phyloP scores from a whole-genome alignment of 2,888 invertebrate species.

The Netelia virgata region DNA sequence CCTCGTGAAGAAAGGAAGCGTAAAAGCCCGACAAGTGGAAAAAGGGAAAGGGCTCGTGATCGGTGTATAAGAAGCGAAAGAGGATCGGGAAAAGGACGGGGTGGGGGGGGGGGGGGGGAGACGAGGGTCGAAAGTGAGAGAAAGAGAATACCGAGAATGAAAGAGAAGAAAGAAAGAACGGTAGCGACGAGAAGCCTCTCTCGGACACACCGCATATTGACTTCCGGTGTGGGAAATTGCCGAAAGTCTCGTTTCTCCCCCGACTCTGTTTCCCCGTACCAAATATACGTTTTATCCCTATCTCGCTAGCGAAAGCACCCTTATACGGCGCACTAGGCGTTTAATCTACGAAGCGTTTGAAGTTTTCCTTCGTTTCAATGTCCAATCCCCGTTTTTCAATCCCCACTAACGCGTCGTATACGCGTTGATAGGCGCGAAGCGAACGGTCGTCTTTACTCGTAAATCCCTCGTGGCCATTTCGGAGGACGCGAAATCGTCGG shows the following conservation, averaged over 20 bases:
- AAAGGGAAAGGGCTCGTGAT: constrained; percentile 63
- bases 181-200: constrained; percentile 41
- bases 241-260: constrained; percentile 67
- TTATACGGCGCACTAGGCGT: constrained; percentile 72
- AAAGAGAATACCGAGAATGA: constrained; percentile 23
- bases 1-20: constrained; percentile 40
- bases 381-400: constrained; percentile 16
- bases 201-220: constrained; percentile 71
- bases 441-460: constrained; percentile 45
- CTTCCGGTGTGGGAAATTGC: constrained; percentile 75
- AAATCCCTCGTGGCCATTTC: constrained; percentile 67
- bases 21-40: constrained; percentile 42
- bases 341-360: constrained; percentile 77
- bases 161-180: constrained; percentile 31
- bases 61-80: constrained; percentile 72
- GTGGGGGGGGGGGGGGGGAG: constrained; percentile 26
- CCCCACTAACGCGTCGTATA: not conserved
- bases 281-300: constrained; percentile 3
- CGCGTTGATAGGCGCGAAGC: constrained; percentile 12
- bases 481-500: constrained; percentile 42
- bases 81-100: constrained; percentile 57
- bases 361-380: constrained; percentile 69
- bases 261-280: too few species aligned
- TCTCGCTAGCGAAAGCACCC: constrained; percentile 61
- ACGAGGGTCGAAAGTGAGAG: not conserved